Percentiles rank a stretch among this genome's conserved stretches.
Evolutionary conservation across 1,140 invertebrate genomes (phyloP).

Genomic region (Anastrepha ludens): DNA sequence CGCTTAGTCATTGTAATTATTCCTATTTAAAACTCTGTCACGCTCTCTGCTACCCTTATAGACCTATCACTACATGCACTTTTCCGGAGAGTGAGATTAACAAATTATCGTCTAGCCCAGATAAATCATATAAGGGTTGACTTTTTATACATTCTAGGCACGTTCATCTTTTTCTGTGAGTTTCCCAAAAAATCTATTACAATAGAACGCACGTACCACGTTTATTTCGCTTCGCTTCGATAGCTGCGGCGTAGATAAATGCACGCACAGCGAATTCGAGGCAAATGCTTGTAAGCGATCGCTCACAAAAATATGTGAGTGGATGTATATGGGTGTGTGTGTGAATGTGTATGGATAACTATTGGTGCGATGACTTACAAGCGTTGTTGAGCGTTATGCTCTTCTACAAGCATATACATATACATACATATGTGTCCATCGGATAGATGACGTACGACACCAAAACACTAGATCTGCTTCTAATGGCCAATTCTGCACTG

Average conservation of each 20-base stretch:
- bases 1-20: background rate
- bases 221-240: conserved; percentile 13
- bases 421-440: background rate
- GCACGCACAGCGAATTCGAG: conserved; percentile 20
- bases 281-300: conserved; percentile 17
- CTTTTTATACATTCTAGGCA: background rate
- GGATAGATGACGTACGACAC: background rate
- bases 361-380: background rate
- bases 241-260: conserved; percentile 47
- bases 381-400: background rate
- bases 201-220: background rate
- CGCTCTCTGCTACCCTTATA: background rate
- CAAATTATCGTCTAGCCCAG: conserved; percentile 35
- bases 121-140: conserved; percentile 46
- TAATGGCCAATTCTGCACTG: no score
- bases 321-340: background rate
- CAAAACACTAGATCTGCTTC: no score
- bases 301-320: background rate
- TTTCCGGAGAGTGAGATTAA: background rate
- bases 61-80: background rate
- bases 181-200: conserved; percentile 26
- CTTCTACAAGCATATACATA: background rate
- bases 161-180: background rate
- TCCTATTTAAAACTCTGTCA: background rate
- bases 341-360: background rate